Percentiles rank a stretch among this genome's conserved stretches.
These are phyloP conservation scores for Cydia amplana DNA, from an alignment of 1,140 invertebrate genomes.

Conservation along the genomic window DNA sequence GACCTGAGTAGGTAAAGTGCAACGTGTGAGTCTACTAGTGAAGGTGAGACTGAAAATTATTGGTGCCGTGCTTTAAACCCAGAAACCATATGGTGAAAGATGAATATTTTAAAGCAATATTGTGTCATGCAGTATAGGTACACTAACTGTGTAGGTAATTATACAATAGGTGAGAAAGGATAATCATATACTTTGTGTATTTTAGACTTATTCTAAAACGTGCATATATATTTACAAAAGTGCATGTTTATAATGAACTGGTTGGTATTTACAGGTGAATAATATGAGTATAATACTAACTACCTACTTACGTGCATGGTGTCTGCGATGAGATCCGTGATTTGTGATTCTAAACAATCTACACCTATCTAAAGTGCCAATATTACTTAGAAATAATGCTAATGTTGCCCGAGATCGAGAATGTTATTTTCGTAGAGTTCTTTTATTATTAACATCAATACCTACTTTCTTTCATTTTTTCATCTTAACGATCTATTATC, in stretches of 20 bases:
- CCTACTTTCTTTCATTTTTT: neutral
- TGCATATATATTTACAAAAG: constrained; percentile 28
- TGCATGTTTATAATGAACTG: neutral
- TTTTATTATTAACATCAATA: neutral
- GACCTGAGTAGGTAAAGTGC: neutral
- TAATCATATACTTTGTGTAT: neutral
- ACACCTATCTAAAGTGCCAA: neutral
- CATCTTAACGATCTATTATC: constrained; percentile 15
- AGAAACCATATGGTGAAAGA: constrained; percentile 1
- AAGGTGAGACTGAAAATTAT: constrained; percentile 5
- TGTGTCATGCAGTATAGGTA: neutral
- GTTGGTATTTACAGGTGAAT: neutral
- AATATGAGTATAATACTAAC: neutral
- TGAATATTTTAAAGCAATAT: constrained; percentile 1
- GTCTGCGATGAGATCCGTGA: neutral
- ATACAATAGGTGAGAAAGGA: neutral
- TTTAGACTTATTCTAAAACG: neutral
- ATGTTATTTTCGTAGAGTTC: neutral
- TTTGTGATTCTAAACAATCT: neutral
- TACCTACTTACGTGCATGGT: neutral
- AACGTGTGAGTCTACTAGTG: neutral
- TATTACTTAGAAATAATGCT: neutral
- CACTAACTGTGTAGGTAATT: neutral
- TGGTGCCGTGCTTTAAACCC: constrained; percentile 30
- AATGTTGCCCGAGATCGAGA: neutral